These are phyloP conservation scores for Thamnophis elegans DNA, from an alignment of 2,797 vertebrate species.

Conservation along the genomic window DNA sequence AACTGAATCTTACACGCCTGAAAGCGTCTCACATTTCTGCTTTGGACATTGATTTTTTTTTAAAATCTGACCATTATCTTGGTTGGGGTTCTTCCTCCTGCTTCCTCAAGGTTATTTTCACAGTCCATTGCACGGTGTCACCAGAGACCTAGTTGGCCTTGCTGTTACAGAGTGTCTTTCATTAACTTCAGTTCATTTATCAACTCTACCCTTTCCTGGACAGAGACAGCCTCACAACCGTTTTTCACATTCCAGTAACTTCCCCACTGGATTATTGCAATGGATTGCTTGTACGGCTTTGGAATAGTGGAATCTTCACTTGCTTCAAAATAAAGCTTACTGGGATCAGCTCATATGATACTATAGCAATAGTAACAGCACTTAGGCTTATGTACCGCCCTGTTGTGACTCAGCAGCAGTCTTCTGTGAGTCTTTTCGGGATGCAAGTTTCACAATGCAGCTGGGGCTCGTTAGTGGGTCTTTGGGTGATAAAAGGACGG, in stretches of 20 bases:
- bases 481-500: no score
- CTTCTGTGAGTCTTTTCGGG: no score
- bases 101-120: not conserved
- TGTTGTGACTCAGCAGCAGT: no score
- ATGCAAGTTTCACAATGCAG: no score
- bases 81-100: not conserved
- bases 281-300: not conserved
- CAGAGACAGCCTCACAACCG: not conserved
- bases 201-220: not conserved
- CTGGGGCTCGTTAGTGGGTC: no score
- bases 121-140: not conserved
- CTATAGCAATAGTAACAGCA: not conserved
- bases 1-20: not conserved
- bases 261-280: not conserved
- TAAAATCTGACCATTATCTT: not conserved
- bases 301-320: no score
- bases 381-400: not conserved
- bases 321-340: not conserved
- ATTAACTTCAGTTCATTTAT: not conserved
- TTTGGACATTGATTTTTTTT: not conserved
- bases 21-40: not conserved
- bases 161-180: not conserved
- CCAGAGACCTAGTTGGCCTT: not conserved
- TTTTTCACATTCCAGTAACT: not conserved
- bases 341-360: not conserved